These are phyloP conservation scores for Rallus limicola DNA, from an alignment of 2,113 vertebrate genomes.

Conservation along the genomic window DNA sequence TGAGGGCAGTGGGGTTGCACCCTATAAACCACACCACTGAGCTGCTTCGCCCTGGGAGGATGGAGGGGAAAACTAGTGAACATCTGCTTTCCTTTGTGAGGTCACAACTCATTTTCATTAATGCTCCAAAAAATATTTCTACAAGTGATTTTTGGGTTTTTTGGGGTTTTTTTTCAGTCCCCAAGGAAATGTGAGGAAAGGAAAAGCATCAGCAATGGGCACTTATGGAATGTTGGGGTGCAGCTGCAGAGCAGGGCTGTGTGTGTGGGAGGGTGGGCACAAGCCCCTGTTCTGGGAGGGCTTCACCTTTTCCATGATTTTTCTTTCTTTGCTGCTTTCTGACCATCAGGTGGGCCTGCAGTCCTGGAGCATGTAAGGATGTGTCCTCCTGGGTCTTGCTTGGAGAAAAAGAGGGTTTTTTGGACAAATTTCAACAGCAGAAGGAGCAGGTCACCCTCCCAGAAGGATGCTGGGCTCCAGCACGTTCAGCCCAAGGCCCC, in stretches of 20 bases:
- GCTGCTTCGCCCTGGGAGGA: neutral
- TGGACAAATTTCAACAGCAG: neutral
- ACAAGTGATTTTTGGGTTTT: accelerated
- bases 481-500: neutral
- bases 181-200: neutral
- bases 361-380: accelerated
- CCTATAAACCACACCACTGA: accelerated
- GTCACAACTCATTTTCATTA: neutral
- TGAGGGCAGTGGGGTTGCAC: neutral
- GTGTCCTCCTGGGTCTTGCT: neutral
- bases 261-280: neutral
- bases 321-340: neutral
- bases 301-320: neutral
- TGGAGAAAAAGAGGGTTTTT: neutral
- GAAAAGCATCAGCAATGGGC: neutral
- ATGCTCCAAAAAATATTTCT: neutral
- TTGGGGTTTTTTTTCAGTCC: neutral
- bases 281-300: accelerated
- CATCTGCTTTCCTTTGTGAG: neutral
- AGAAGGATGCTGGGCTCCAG: neutral
- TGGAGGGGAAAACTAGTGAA: accelerated
- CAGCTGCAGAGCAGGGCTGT: neutral
- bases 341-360: neutral
- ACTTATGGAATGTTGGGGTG: accelerated
- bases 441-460: neutral